phyloP scores from a whole-genome alignment of 2,797 vertebrate genomes.

The Siniperca scherzeri region DNA sequence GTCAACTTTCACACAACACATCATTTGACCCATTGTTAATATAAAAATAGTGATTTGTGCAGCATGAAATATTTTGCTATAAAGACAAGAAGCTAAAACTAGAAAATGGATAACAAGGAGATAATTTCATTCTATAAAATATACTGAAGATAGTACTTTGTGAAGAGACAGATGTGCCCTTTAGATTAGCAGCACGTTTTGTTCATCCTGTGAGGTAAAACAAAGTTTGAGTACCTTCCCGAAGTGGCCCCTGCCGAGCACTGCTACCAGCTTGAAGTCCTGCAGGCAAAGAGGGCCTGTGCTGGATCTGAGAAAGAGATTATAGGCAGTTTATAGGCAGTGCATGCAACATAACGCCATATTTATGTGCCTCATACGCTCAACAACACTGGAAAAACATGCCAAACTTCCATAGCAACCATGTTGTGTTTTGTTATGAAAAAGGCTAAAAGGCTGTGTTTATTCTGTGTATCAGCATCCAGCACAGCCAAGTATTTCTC shows the following conservation, averaged over 20 bases:
- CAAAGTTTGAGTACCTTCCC: constrained; percentile 86
- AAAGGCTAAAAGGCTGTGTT: not conserved
- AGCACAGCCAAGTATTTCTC: not conserved
- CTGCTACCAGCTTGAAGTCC: constrained; percentile 91
- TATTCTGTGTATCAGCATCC: not conserved
- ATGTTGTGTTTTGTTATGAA: not conserved
- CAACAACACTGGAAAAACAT: not conserved
- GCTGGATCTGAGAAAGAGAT: constrained; percentile 66
- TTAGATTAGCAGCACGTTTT: not conserved
- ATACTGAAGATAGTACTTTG: not conserved
- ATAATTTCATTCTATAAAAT: not conserved
- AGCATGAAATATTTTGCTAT: not conserved
- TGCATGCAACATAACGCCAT: constrained; percentile 10
- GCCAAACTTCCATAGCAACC: not conserved
- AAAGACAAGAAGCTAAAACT: not conserved
- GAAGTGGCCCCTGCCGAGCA: constrained; percentile 93
- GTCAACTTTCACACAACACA: no score
- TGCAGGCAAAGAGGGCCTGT: constrained; percentile 83
- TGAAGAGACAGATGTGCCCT: not conserved
- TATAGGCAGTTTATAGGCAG: not conserved
- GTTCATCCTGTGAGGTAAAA: not conserved
- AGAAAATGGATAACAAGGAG: not conserved
- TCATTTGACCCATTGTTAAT: no score
- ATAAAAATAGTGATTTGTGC: not conserved
- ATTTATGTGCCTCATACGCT: not conserved